Base-by-base conservation (phyloP, 2,113 vertebrate species). In the Paralichthys olivaceus region DNA sequence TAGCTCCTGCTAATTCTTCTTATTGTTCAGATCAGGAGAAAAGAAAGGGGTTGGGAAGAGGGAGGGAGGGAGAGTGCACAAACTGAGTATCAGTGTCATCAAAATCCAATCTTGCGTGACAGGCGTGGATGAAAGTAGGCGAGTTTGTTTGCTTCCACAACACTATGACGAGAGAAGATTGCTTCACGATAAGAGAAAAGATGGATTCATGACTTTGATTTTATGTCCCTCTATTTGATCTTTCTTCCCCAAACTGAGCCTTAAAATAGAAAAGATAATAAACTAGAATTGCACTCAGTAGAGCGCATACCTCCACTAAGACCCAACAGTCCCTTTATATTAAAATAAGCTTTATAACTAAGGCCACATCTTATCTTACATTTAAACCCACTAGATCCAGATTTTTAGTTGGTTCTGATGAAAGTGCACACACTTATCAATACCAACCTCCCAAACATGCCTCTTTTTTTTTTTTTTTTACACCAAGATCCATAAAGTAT, bases 81-180 rank as follows among this genome's bases (percentile, higher is more conserved):
- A 65, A 80, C 55, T 8, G 40, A 75, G 74, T 84, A 85, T 87
- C 72, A 23, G 68, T 77, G 75, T 80, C 83, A 91, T 90, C 89
- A 87, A 77, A 83, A 85, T 85, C 76, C 88, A 67, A 77, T 89
- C 75, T 82, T 75, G 71, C 84, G 45, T 85, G 87, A 78, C 85
- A 77, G 87, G 58, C 32, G 49, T 72, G 56, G 72, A 79, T n/a
- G 12, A 81, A 72, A 72, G 70, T 69, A 56, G 58, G 68, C 59
- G 43, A 32, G 75, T 88, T 72, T 78, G 85, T 88, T 90, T 75
- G 69, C 83, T 68, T 43, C 77, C 72, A 84, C 71, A 81, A 85
- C 79, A 80, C 81, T 62, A 87, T 77, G 77, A 83, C 70, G 76
- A 32, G 81, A 72, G 68, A 32, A 77, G 82, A 85, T 84, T 74